Evolutionary conservation across 2,797 vertebrate genomes (phyloP).

Genomic region (Bovichtus diacanthus): DNA sequence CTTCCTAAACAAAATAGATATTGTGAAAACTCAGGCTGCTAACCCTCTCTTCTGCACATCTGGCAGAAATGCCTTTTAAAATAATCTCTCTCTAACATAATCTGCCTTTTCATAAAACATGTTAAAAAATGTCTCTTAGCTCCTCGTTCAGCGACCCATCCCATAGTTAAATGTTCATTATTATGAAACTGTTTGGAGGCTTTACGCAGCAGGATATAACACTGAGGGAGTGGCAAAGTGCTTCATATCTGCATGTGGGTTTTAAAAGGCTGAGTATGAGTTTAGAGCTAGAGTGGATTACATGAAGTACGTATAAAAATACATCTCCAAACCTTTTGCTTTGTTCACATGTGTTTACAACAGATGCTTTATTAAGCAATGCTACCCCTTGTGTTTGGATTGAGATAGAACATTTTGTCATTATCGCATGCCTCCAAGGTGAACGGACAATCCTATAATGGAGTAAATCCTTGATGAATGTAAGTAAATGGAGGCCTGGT

Average conservation of each 20-base stretch:
- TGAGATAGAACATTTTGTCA: too few relatives aligned
- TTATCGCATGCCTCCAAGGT: too few relatives aligned
- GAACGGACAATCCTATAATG: too few relatives aligned
- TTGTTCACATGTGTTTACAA: too few relatives aligned
- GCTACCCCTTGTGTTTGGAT: constrained; percentile 34
- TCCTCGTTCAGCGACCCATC: not conserved
- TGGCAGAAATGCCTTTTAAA: not conserved
- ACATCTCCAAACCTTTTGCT: too few relatives aligned
- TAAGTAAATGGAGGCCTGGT: too few relatives aligned
- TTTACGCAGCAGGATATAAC: not conserved
- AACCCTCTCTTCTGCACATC: not conserved
- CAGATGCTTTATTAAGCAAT: not conserved
- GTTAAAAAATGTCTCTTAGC: not conserved
- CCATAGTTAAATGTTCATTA: not conserved
- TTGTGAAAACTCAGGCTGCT: not conserved
- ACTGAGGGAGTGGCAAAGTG: not conserved
- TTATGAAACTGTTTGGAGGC: not conserved
- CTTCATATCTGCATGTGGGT: not conserved
- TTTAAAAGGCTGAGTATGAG: not conserved
- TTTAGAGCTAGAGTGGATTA: not conserved
- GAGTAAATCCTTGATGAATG: too few relatives aligned
- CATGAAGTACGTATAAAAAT: not conserved
- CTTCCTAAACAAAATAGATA: not conserved
- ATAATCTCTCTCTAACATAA: not conserved
- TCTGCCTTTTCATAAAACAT: not conserved